These are phyloP conservation scores for Patella depressa DNA, from an alignment of 2,888 invertebrate species.

Conservation along the genomic window DNA sequence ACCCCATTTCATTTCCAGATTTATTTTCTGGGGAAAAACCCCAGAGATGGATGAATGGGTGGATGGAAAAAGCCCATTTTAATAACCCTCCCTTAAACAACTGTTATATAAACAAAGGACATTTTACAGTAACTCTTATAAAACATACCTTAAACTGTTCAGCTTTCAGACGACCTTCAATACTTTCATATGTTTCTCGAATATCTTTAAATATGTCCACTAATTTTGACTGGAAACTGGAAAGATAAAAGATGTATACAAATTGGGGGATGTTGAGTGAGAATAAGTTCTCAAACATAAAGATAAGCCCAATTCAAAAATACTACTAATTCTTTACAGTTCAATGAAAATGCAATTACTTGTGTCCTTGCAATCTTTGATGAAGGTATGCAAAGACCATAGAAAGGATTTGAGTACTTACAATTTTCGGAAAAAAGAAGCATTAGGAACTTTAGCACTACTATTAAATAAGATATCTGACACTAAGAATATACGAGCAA, in stretches of 20 bases:
- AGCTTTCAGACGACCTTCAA: slow-evolving; percentile 90
- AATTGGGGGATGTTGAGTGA: too few relatives aligned
- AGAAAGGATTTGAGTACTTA: slow-evolving; percentile 57
- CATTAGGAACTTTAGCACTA: slow-evolving; percentile 95
- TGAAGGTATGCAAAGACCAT: not conserved
- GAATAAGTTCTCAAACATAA: too few relatives aligned
- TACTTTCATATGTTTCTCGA: slow-evolving; percentile 80
- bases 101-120: too few relatives aligned
- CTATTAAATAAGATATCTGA: slow-evolving; percentile 98
- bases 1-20: too few relatives aligned
- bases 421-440: slow-evolving; percentile 83
- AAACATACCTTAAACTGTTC: slow-evolving; percentile 87
- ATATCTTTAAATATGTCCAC: slow-evolving; percentile 83
- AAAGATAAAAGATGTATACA: slow-evolving; percentile 33
- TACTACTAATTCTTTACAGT: too few relatives aligned
- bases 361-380: too few relatives aligned
- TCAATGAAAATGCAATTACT: too few relatives aligned
- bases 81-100: too few relatives aligned
- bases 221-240: slow-evolving; percentile 87
- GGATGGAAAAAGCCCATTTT: too few relatives aligned
- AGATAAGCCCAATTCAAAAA: too few relatives aligned
- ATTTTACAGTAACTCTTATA: not conserved
- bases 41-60: too few relatives aligned
- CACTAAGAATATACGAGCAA: slow-evolving; percentile 92
- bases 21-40: too few relatives aligned